Evolutionary conservation across 2,888 invertebrate species (phyloP).

Genomic region (Dolomedes plantarius): DNA sequence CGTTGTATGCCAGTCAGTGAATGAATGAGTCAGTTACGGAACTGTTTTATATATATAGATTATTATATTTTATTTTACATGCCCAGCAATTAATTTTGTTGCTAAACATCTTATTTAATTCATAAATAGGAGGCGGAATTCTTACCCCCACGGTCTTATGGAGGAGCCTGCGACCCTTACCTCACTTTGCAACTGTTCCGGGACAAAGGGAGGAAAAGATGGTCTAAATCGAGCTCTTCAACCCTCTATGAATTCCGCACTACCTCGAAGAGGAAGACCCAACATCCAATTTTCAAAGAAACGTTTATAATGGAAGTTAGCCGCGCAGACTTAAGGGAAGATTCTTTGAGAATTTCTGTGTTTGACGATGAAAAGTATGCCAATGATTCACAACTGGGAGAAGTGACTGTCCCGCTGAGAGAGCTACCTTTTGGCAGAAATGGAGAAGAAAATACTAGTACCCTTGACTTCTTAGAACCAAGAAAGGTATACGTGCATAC

Average conservation of each 20-base stretch:
- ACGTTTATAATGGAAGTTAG: slow-evolving; percentile 78
- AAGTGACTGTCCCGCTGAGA: slow-evolving; percentile 77
- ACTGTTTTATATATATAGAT: too few species aligned
- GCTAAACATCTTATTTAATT: too few species aligned
- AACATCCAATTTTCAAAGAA: slow-evolving; percentile 78
- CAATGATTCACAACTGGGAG: slow-evolving; percentile 79
- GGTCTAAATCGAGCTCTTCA: slow-evolving; percentile 59
- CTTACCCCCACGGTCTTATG: slow-evolving; percentile 79
- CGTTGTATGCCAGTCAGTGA: too few species aligned
- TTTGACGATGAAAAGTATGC: slow-evolving; percentile 79
- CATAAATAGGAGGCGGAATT: slow-evolving; percentile 77
- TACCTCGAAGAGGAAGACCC: slow-evolving; percentile 74
- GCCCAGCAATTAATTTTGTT: too few species aligned
- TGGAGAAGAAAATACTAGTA: slow-evolving; percentile 48
- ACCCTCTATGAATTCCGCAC: slow-evolving; percentile 71
- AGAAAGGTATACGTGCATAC: too few species aligned
- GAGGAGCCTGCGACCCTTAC: slow-evolving; percentile 75
- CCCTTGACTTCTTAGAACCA: slow-evolving; percentile 76
- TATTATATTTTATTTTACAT: too few species aligned
- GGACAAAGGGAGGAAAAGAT: slow-evolving; percentile 67
- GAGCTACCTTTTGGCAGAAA: slow-evolving; percentile 74
- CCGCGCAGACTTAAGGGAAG: slow-evolving; percentile 77
- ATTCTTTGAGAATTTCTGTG: slow-evolving; percentile 78
- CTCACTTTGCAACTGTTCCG: slow-evolving; percentile 73
- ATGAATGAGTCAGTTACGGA: too few species aligned